phyloP scores from a whole-genome alignment of 2,797 vertebrate genomes.

The Rhyacichthys aspro region DNA sequence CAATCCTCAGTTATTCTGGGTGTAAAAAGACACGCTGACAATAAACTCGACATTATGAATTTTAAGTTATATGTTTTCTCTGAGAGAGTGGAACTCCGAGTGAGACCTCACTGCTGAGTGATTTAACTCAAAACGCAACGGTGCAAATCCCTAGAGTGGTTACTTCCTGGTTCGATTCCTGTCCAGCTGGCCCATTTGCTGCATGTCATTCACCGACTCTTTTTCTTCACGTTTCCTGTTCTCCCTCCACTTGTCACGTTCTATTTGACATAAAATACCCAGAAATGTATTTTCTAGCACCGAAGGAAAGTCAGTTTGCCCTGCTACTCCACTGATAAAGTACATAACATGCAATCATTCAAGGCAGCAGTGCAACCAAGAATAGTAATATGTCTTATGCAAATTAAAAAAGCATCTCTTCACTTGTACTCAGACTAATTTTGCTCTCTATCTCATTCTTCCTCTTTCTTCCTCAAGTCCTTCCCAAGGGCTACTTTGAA shows the following conservation, averaged over 20 bases:
- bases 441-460: constrained; percentile 64
- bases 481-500: constrained; percentile 78
- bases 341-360: constrained; percentile 51
- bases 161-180: not conserved
- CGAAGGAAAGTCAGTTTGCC: not conserved
- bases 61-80: constrained; percentile 57
- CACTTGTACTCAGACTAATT: constrained; percentile 62
- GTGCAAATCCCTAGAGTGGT: not conserved
- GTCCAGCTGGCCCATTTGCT: constrained; percentile 1
- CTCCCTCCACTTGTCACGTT: not conserved
- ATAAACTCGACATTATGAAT: constrained; percentile 63
- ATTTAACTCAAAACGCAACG: not conserved
- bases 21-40: constrained; percentile 66
- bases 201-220: not conserved
- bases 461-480: constrained; percentile 71
- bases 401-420: constrained; percentile 63
- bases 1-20: constrained; percentile 68
- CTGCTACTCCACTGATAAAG: constrained; percentile 38
- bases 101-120: not conserved
- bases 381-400: constrained; percentile 68
- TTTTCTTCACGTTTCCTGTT: not conserved
- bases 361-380: constrained; percentile 50
- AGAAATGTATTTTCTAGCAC: constrained; percentile 6
- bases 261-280: constrained; percentile 1
- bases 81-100: constrained; percentile 39